phyloP scores from a whole-genome alignment of 2,888 invertebrate species.

The Corbicula japonica region DNA sequence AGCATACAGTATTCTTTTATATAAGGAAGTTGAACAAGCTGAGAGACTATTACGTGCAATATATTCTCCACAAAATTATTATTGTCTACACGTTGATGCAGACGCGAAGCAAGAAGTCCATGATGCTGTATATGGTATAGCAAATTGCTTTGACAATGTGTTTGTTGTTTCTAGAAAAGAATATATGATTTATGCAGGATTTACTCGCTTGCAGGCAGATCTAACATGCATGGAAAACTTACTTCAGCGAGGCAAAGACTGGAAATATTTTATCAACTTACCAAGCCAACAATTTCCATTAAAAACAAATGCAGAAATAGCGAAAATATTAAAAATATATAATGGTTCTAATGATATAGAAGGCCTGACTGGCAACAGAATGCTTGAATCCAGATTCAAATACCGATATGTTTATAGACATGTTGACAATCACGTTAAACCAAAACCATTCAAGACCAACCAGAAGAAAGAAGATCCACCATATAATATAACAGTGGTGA shows the following conservation, averaged over 20 bases:
- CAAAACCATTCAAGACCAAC: slow-evolving; percentile 44
- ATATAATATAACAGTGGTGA: slow-evolving; percentile 74
- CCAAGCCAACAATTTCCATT: slow-evolving; percentile 85
- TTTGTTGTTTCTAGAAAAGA: slow-evolving; percentile 83
- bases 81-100: slow-evolving; percentile 85
- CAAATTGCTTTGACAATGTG: slow-evolving; percentile 84
- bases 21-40: slow-evolving; percentile 80
- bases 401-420: slow-evolving; percentile 59
- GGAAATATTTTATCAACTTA: slow-evolving; percentile 86
- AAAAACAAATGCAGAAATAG: slow-evolving; percentile 85
- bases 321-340: slow-evolving; percentile 83
- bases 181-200: slow-evolving; percentile 83
- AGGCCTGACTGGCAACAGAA: slow-evolving; percentile 78
- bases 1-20: slow-evolving; percentile 82
- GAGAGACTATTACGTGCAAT: slow-evolving; percentile 81
- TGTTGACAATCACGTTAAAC: slow-evolving; percentile 54
- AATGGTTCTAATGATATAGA: slow-evolving; percentile 86
- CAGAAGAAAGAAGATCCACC: slow-evolving; percentile 61
- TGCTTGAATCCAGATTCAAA: slow-evolving; percentile 64
- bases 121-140: slow-evolving; percentile 69
- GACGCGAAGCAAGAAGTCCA: slow-evolving; percentile 71
- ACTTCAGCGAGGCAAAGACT: slow-evolving; percentile 65
- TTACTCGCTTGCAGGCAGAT: slow-evolving; percentile 83
- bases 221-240: slow-evolving; percentile 85
- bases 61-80: slow-evolving; percentile 83